A percentile compares a stretch with the other conserved stretches of the same genome.
phyloP scores from a whole-genome alignment of 2,113 vertebrate genomes.

The Coptodon bakossiorum region DNA sequence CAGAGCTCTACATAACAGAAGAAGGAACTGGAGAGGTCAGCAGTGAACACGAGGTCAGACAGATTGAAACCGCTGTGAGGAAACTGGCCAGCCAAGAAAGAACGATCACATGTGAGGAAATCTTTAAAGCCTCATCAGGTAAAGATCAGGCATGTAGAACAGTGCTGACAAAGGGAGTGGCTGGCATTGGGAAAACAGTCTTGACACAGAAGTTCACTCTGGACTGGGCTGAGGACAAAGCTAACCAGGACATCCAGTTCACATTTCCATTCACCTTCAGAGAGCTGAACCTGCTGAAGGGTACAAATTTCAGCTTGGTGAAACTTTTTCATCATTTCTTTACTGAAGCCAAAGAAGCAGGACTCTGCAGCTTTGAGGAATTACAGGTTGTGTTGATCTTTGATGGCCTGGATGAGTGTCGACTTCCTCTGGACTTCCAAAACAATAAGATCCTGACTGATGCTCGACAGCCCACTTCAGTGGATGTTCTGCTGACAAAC shows the following conservation, averaged over 20 bases:
- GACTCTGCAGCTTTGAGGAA: not conserved
- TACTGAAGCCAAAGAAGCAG: not conserved
- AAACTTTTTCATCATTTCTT: not conserved
- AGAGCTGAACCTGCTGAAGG: not conserved
- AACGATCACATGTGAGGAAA: not conserved
- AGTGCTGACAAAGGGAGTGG: not conserved
- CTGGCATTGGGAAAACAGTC: not conserved
- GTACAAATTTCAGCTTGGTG: not conserved
- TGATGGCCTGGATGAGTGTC: not conserved
- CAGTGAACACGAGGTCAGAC: constrained; percentile 11
- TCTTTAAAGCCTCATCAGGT: not conserved
- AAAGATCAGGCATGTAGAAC: not conserved
- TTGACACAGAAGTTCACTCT: not conserved
- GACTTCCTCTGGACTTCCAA: not conserved
- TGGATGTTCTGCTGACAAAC: not conserved
- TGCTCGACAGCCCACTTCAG: not conserved
- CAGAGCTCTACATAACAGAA: constrained; percentile 44
- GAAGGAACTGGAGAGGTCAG: not conserved
- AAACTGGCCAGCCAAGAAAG: not conserved
- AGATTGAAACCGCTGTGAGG: not conserved
- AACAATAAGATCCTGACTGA: not conserved
- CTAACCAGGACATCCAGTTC: not conserved
- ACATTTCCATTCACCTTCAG: not conserved
- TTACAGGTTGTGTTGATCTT: not conserved
- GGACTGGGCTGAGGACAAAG: not conserved